Evolutionary conservation across 2,797 vertebrate species (phyloP), one percentile per base, ranked within the genome.

Genomic region (Sylvilagus floridanus): DNA sequence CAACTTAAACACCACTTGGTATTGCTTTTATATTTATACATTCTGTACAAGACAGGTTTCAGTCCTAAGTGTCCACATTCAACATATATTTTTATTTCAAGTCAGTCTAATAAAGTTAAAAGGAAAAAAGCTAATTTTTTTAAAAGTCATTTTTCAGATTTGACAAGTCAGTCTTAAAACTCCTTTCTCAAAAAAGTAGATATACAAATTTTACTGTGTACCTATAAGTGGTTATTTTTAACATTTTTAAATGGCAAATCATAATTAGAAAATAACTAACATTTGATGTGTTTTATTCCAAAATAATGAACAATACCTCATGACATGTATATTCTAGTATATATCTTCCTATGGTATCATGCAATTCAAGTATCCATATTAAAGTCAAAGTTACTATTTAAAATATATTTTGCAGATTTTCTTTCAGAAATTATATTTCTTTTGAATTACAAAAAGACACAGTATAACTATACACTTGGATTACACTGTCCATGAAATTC

Each of bases 161-260:
- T 21, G n/a, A 95, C 32, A 87, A 92, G 28, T 93, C 72, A 95
- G 84, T 93, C 96, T 57, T 85, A 96, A 9, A 90, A 84, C 5
- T 95, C 84, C 93, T 88, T 62, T 94, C 72, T 37, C 6, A 66
- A 88, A 93, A 97, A 81, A 88, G 92, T 87, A 95, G 75, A 76
- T 75, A 24, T 30, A 52, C 1, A 83, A 79, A 4, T 76, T 84
- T 4, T 50, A 85, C 0, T 0, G 19, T 6, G 72, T 94, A 82
- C 63, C 21, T 91, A 68, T 17, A 92, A 93, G 89, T 94, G 66
- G 22, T 63, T 88, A 30, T 82, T 96, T 96, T 95, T 96, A 86
- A 82, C 95, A 62, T 88, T 78, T 84, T 96, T 91, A 96, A 91
- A 76, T 95, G 81, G 79, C 32, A 78, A 4, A 28, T 82, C 91